phyloP scores from a whole-genome alignment of 2,888 invertebrate species.

The Gnatocerus cornutus region DNA sequence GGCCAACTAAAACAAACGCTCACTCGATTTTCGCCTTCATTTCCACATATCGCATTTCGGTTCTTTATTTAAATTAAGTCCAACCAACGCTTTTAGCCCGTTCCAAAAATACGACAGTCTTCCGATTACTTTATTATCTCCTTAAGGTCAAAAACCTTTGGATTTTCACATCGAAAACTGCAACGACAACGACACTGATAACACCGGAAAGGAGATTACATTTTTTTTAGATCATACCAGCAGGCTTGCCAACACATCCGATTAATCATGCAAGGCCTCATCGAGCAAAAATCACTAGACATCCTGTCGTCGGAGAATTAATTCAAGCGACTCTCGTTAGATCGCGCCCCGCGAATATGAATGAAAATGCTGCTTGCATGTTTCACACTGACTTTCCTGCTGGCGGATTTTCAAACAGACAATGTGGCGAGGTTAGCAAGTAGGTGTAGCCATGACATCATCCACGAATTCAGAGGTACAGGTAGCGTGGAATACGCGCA shows the following conservation, averaged over 20 bases:
- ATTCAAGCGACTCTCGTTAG: slow-evolving; percentile 41
- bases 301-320: slow-evolving; percentile 42
- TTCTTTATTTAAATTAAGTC: no score
- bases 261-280: slow-evolving; percentile 31
- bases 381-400: slow-evolving; percentile 40
- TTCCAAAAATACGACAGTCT: no score
- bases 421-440: slow-evolving; percentile 46
- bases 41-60: no score
- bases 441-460: slow-evolving; percentile 51
- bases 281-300: slow-evolving; percentile 41
- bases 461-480: slow-evolving; percentile 40
- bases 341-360: slow-evolving; percentile 46
- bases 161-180: no score
- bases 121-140: no score
- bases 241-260: slow-evolving; percentile 30
- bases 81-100: no score
- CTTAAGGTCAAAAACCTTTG: no score
- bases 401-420: slow-evolving; percentile 44
- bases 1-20: no score
- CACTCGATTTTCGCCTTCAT: no score
- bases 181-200: no score
- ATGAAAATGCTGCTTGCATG: slow-evolving; percentile 31
- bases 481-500: slow-evolving; percentile 6
- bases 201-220: no score
- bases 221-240: slow-evolving; percentile 14